These are phyloP conservation scores for Phortica magna DNA, from an alignment of 2,888 invertebrate genomes.

Conservation along the genomic window DNA sequence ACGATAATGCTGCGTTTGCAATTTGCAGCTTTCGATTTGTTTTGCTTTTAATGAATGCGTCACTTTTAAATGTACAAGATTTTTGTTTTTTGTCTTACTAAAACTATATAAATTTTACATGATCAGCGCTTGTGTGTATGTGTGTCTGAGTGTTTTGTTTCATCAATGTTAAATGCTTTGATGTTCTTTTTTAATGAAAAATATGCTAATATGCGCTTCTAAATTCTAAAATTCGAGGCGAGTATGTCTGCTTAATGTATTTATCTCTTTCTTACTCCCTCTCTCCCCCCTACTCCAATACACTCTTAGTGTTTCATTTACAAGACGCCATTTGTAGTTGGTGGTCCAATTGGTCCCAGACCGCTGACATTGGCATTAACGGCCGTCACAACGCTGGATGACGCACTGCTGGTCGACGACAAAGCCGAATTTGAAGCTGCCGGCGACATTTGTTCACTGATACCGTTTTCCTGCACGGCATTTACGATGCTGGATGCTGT, in stretches of 20 bases:
- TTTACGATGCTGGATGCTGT: slow-evolving; percentile 42
- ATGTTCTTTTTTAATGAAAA: slow-evolving; percentile 18
- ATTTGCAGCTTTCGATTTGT: too few species aligned
- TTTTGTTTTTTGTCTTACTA: slow-evolving; percentile 38
- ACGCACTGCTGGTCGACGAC: slow-evolving; percentile 45
- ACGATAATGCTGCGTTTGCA: neutral
- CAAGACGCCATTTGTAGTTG: slow-evolving; percentile 76
- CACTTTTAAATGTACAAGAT: neutral
- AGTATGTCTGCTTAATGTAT: neutral
- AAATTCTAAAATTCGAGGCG: slow-evolving; percentile 62
- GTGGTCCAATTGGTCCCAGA: slow-evolving; percentile 78
- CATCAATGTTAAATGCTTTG: slow-evolving; percentile 2
- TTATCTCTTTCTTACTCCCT: neutral
- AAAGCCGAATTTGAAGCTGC: slow-evolving; percentile 66
- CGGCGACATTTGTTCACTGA: slow-evolving; percentile 64
- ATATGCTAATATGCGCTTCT: slow-evolving; percentile 41
- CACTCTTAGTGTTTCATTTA: slow-evolving; percentile 59
- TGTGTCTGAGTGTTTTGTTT: neutral
- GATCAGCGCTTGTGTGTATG: neutral
- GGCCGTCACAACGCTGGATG: slow-evolving; percentile 55
- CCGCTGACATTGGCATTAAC: slow-evolving; percentile 56
- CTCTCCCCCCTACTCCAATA: slow-evolving; percentile 1
- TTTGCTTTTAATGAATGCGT: neutral
- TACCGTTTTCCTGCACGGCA: slow-evolving; percentile 63
- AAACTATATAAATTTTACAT: slow-evolving; percentile 8